Evolutionary conservation across 92 coral and sea anemone species (phyloP), one percentile per base, ranked within the genome.

Genomic region (Palythoa caribaeorum): DNA sequence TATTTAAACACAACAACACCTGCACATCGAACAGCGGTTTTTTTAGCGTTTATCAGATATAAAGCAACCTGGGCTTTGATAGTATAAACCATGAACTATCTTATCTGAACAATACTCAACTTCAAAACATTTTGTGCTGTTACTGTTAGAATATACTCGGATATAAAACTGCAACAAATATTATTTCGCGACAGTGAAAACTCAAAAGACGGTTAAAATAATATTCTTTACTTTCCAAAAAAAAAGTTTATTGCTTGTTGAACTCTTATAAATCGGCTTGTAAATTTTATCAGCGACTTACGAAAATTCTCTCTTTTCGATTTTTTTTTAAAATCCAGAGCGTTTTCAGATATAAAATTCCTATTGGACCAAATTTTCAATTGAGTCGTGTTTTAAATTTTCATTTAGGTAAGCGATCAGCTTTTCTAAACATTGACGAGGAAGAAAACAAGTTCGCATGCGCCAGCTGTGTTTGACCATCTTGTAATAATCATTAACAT

Each of bases 401-500:
- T 76, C 19, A 28, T 40, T 37, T 75, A 38, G 19, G 62, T 20
- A 66, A 37, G 37, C 39, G 40, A 48, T 21, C 20, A 66, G 35
- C 73, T 2, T 13, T 6, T 28, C n/a, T 17, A 66, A 79, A 79
- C 54, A 16, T 1, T 9, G 20, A 14, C 12, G n/a, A 62, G 54
- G 11, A 60, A 59, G 37, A 6, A 76, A 51, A 9, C 7, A 76
- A 76, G n/a, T 65, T 81, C n/a, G 11, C 14, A 35, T 36, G 9
- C 69, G 54, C 38, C 74, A 80, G 38, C 75, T 81, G 75, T 81
- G 20, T 81, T 66, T 66, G 86, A 17, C 14, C 76, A 40, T 81
- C 76, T 81, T 81, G 86, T 39, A 62, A 66, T 48, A 16, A 44
- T 36, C 40, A 10, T 13, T 81, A 40, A 66, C 15, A 21, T 38